These are phyloP conservation scores for Muricea muricata DNA, from an alignment of 92 coral and sea anemone species.

Conservation along the genomic window DNA sequence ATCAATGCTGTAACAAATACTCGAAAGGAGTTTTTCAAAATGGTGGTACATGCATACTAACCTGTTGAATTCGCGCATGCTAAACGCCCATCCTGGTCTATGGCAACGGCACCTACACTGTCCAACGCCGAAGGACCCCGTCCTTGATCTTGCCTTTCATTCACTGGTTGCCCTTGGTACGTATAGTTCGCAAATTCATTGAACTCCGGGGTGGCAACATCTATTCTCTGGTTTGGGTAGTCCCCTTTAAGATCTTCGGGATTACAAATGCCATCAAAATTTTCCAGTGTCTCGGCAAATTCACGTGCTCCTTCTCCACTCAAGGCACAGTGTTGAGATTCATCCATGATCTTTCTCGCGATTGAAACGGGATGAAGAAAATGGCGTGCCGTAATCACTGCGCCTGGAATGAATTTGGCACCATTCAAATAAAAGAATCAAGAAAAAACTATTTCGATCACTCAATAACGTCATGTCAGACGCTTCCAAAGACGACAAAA, in stretches of 20 bases:
- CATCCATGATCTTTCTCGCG: conserved; percentile 79
- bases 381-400: conserved; percentile 69
- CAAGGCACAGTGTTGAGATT: conserved; percentile 80
- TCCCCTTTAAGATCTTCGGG: conserved; percentile 35
- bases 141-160: too few relatives aligned
- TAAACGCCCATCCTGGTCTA: conserved; percentile 78
- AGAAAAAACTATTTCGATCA: too few relatives aligned
- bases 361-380: conserved; percentile 77
- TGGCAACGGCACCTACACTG: conserved; percentile 93
- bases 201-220: too few relatives aligned
- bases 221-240: too few relatives aligned
- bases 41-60: too few relatives aligned
- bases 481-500: too few relatives aligned
- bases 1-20: neutral
- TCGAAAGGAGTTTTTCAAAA: too few relatives aligned
- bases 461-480: too few relatives aligned
- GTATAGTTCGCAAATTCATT: too few relatives aligned
- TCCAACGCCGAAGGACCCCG: conserved; percentile 65
- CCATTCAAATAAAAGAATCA: too few relatives aligned
- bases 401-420: conserved; percentile 69
- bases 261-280: conserved; percentile 62
- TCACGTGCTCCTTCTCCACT: conserved; percentile 77
- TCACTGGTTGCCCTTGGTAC: too few relatives aligned
- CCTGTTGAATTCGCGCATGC: conserved; percentile 88
- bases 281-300: too few relatives aligned